A percentile compares a stretch with the other conserved stretches of the same genome.
Evolutionary conservation across 2,113 vertebrate species (phyloP).

Genomic region (Chunga burmeisteri): DNA sequence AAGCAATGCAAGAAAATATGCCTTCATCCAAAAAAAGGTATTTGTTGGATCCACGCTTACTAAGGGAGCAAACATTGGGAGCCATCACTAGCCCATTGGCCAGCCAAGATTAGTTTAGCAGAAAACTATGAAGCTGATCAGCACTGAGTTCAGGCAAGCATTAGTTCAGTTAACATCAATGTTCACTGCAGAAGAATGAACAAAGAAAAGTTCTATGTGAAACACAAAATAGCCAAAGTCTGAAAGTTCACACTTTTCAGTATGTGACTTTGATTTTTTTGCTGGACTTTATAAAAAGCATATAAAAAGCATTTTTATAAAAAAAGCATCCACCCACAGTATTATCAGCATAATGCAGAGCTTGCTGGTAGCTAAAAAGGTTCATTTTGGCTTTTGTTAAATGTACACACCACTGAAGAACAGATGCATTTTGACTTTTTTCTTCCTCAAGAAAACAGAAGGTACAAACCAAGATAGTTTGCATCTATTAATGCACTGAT

Average conservation of each 20-base stretch:
- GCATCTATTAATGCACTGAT: neutral
- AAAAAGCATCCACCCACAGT: neutral
- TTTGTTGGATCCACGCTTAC: neutral
- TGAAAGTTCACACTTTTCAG: neutral
- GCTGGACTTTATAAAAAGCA: neutral
- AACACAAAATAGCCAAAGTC: neutral
- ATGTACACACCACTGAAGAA: neutral
- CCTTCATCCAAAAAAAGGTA: neutral
- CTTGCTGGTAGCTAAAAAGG: neutral
- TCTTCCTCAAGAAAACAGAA: neutral
- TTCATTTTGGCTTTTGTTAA: neutral
- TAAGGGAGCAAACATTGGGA: neutral
- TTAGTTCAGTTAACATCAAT: neutral
- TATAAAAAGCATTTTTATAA: too few relatives aligned
- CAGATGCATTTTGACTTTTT: neutral
- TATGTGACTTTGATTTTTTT: neutral
- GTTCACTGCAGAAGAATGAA: neutral
- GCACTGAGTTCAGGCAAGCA: neutral
- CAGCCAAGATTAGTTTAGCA: fast-evolving
- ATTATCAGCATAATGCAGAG: neutral
- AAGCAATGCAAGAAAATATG: neutral
- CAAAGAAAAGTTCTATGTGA: neutral
- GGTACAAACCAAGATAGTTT: neutral
- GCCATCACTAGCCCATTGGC: neutral
- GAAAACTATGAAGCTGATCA: neutral